Evolutionary conservation across 2,888 invertebrate species (phyloP).

Genomic region (Conus canariensis): DNA sequence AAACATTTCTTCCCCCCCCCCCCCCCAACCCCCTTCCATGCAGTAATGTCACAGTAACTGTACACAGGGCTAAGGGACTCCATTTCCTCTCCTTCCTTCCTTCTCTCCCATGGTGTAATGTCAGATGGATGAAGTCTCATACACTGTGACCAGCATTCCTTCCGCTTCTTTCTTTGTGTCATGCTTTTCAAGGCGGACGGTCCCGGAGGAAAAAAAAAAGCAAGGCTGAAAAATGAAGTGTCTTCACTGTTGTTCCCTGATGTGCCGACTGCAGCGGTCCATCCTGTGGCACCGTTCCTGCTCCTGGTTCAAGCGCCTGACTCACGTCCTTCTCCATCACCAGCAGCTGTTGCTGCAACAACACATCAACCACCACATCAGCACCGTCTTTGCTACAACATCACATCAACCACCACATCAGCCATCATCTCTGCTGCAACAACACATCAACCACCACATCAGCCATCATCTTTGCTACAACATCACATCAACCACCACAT

Average conservation of each 20-base stretch:
- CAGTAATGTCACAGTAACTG: no score
- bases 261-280: not conserved
- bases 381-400: not conserved
- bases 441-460: no score
- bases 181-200: no score
- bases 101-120: no score
- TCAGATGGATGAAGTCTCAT: no score
- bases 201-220: not conserved
- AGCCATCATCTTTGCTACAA: not conserved
- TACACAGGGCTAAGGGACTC: no score
- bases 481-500: not conserved
- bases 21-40: no score
- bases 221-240: not conserved
- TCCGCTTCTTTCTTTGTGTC: no score
- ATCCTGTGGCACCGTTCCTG: not conserved
- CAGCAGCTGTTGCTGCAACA: conserved; percentile 24
- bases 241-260: no score
- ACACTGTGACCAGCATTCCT: no score
- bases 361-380: not conserved
- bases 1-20: no score
- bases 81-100: no score
- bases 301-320: conserved; percentile 11
- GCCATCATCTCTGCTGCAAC: not conserved
- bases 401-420: not conserved
- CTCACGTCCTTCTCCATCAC: conserved; percentile 14